A percentile compares a stretch with the other conserved stretches of the same genome.
phyloP scores from a whole-genome alignment of 2,888 invertebrate genomes.

The Brachyopa scutellaris region DNA sequence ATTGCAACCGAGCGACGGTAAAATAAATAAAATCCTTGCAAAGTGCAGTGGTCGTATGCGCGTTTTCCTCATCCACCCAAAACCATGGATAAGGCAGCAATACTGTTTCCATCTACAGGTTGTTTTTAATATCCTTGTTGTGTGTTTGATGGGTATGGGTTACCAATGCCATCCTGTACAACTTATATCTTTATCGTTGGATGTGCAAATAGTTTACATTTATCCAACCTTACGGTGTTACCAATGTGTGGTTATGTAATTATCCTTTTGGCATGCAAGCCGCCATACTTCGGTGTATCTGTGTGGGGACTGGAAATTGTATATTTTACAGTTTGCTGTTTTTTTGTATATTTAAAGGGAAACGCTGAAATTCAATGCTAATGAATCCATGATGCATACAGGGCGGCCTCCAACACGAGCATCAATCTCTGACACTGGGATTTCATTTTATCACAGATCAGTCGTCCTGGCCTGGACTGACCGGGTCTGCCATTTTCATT shows the following conservation, averaged over 20 bases:
- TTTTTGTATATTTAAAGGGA: constrained; percentile 25
- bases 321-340: no score
- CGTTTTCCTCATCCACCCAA: background rate
- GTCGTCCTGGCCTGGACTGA: no score
- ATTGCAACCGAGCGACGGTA: background rate
- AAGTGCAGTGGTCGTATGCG: constrained; percentile 9
- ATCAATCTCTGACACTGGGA: constrained; percentile 12
- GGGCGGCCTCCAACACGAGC: background rate
- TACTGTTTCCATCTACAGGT: constrained; percentile 24
- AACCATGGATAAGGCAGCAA: no score
- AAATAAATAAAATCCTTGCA: constrained; percentile 29
- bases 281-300: background rate
- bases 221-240: constrained; percentile 28
- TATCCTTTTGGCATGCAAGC: constrained; percentile 22
- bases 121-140: constrained; percentile 27
- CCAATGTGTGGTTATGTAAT: constrained; percentile 43
- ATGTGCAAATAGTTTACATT: constrained; percentile 40
- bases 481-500: constrained; percentile 3
- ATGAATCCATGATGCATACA: constrained; percentile 27
- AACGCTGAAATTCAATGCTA: constrained; percentile 27
- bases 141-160: background rate
- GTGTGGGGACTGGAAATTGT: constrained; percentile 4
- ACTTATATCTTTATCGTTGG: constrained; percentile 11
- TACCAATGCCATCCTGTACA: background rate
- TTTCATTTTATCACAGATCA: constrained; percentile 3